Evolutionary conservation across 2,888 invertebrate species (phyloP), one percentile per base, ranked within the genome.

Genomic region (Latrodectus elegans): DNA sequence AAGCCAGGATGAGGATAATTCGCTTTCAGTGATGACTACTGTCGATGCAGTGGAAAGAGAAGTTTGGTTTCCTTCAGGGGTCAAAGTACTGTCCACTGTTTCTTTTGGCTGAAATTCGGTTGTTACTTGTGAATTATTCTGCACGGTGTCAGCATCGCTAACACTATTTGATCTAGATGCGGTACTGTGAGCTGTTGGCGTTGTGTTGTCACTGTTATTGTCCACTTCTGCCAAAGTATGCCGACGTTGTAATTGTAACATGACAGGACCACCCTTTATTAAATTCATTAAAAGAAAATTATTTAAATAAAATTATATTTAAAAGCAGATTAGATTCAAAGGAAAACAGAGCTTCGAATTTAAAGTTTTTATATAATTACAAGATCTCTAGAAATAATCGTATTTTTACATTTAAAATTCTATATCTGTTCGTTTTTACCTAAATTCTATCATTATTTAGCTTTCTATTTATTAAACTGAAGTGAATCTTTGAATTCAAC

Each of bases 1-100:
- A 15, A 87, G 71, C 73, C 67, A 77, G 6, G 86, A 87, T 4
- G 86, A 81, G 15, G 73, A 53, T 15, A 87, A 38, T 51, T 87
- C 81, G 22, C 53, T 81, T 72, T 87, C 86, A 8, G 86, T 81
- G 38, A 85, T 85, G 14, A 87, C 67, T 14, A 80, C 53, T 2
- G 80, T 77, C 3, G 80, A 67, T 4, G 52, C 72, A 6, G 64
- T 51, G 0, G 81, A 77, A 51, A 49, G 70, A 26, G 51, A 49
- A 38, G 38, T 70, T 15, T 26, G 55, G 17, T 68, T 83, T 17
- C 26, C 51, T 12, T 78, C 38, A 26, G 52, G 26, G 4, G 17
- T 11, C 22, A 68, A 8, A 8, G 17, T 17, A 68, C 17, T 4
- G 8, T 8, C 67, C 3, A 10, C 17, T 17, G 15, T 17, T 17